phyloP scores from a whole-genome alignment of 2,888 invertebrate genomes.

The Anticlea derivata region DNA sequence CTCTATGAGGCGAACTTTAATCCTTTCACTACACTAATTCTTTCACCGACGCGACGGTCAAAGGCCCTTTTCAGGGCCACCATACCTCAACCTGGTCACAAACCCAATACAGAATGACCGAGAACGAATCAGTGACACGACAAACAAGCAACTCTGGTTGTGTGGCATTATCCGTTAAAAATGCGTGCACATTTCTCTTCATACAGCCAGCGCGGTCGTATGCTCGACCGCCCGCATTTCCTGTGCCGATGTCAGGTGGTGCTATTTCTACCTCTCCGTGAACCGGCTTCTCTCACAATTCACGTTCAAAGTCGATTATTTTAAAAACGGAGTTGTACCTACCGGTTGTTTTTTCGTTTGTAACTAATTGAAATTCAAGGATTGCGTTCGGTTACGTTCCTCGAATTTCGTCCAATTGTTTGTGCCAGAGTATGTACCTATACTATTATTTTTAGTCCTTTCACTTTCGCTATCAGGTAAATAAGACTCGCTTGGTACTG shows the following conservation, averaged over 20 bases:
- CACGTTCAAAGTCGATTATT: conserved; percentile 76
- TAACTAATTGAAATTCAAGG: conserved; percentile 46
- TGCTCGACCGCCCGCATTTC: conserved; percentile 66
- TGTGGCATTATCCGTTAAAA: conserved; percentile 29
- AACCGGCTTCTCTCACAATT: conserved; percentile 61
- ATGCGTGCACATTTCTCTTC: conserved; percentile 41
- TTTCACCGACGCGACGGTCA: no score
- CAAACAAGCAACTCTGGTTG: no score
- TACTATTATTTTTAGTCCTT: background rate
- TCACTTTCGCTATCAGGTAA: conserved; percentile 4
- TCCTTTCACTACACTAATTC: no score
- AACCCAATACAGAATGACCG: no score
- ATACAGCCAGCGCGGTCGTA: conserved; percentile 46
- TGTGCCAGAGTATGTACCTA: conserved; percentile 7
- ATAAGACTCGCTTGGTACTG: background rate
- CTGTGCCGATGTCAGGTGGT: conserved; percentile 69
- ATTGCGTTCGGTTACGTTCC: conserved; percentile 39
- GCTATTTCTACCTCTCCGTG: conserved; percentile 75
- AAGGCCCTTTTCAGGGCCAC: no score
- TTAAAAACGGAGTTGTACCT: conserved; percentile 49
- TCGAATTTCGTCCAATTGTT: conserved; percentile 31
- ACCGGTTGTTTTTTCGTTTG: conserved; percentile 44
- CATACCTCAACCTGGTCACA: no score
- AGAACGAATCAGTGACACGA: no score
- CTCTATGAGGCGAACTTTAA: no score